A percentile compares a stretch with the other conserved stretches of the same genome.
Evolutionary conservation across 2,888 invertebrate species (phyloP).

Genomic region (Nomada goodeniana): DNA sequence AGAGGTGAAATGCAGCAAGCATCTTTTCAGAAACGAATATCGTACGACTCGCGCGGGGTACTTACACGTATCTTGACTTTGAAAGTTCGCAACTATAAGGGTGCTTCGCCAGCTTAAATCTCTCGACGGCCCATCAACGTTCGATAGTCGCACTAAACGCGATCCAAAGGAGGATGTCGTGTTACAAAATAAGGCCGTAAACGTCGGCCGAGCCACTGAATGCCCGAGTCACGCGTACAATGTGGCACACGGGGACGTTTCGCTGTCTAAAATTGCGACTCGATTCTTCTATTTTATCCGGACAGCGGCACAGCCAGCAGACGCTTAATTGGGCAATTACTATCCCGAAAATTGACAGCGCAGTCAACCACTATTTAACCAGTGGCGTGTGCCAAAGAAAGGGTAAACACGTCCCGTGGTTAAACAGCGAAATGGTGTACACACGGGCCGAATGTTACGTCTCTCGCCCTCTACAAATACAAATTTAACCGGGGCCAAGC

Average conservation of each 20-base stretch:
- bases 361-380: slow-evolving; percentile 35
- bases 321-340: slow-evolving; percentile 48
- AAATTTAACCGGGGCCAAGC: slow-evolving; percentile 78
- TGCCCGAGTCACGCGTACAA: slow-evolving; percentile 5
- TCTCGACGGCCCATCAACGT: background rate
- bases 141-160: background rate
- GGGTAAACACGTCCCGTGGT: slow-evolving; percentile 32
- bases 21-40: too few species aligned
- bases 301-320: background rate
- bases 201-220: background rate
- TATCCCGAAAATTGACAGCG: slow-evolving; percentile 32
- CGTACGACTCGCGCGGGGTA: too few species aligned
- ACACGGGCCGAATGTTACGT: slow-evolving; percentile 35
- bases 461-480: slow-evolving; percentile 76
- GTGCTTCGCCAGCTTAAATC: background rate
- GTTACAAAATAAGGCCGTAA: slow-evolving; percentile 12
- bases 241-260: slow-evolving; percentile 9
- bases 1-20: background rate
- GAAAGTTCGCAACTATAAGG: too few species aligned
- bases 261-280: slow-evolving; percentile 19
- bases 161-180: background rate
- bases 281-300: slow-evolving; percentile 26
- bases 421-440: slow-evolving; percentile 23
- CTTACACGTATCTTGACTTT: too few species aligned
- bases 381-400: slow-evolving; percentile 32